phyloP scores from a whole-genome alignment of 1,140 invertebrate genomes.

The Cryptotermes secundus region DNA sequence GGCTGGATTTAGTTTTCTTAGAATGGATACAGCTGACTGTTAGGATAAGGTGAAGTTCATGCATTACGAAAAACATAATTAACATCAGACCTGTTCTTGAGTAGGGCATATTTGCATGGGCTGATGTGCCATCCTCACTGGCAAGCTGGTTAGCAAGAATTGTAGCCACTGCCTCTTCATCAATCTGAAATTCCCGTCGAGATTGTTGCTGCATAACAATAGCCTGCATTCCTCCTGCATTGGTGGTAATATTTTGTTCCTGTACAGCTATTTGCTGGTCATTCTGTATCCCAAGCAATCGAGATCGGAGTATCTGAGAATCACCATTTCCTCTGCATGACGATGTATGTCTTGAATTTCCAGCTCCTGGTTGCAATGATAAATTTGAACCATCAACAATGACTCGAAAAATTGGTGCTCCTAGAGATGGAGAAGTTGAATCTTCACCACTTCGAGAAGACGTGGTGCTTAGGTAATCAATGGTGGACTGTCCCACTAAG shows the following conservation, averaged over 20 bases:
- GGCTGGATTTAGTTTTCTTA: too few relatives aligned
- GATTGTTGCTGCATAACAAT: conserved; percentile 27
- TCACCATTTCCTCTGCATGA: conserved; percentile 1
- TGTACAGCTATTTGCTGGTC: not conserved
- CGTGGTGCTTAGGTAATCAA: not conserved
- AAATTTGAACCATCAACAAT: conserved; percentile 21
- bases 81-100: not conserved
- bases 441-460: not conserved
- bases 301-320: conserved; percentile 23
- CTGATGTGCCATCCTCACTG: conserved; percentile 26
- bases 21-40: too few relatives aligned
- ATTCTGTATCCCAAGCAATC: conserved; percentile 12
- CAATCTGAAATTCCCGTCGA: conserved; percentile 34
- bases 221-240: conserved; percentile 20
- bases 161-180: conserved; percentile 38
- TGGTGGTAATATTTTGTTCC: conserved; percentile 13
- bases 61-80: too few relatives aligned
- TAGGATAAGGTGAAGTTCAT: too few relatives aligned
- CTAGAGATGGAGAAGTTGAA: not conserved
- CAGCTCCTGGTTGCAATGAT: not conserved
- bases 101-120: not conserved
- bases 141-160: conserved; percentile 37
- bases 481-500: not conserved
- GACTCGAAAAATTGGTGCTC: conserved; percentile 6
- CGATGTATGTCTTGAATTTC: not conserved